Evolutionary conservation across 1,140 invertebrate species (phyloP).

Genomic region (Atta texana): DNA sequence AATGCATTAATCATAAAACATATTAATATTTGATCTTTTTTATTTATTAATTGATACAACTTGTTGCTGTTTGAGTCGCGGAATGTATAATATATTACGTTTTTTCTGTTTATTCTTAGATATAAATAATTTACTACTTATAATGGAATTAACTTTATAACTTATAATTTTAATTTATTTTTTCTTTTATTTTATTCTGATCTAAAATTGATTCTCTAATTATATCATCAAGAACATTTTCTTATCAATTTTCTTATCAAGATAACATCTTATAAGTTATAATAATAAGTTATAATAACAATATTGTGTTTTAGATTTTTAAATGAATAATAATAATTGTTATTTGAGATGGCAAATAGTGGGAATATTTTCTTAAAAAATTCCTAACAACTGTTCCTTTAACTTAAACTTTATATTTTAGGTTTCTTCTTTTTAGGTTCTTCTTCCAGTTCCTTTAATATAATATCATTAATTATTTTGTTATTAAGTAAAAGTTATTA

Average conservation of each 20-base stretch:
- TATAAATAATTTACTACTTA: slow-evolving; percentile 7
- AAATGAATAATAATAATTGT: slow-evolving; percentile 30
- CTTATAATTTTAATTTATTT: too few species aligned
- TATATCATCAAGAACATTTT: slow-evolving; percentile 32
- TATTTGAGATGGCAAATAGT: slow-evolving; percentile 6
- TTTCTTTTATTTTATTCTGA: slow-evolving; percentile 6
- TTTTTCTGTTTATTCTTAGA: slow-evolving; percentile 12
- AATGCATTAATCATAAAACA: slow-evolving; percentile 66
- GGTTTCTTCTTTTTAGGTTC: neutral
- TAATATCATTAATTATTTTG: slow-evolving; percentile 7
- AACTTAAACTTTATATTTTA: slow-evolving; percentile 1
- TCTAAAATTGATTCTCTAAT: slow-evolving; percentile 2
- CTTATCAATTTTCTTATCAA: neutral
- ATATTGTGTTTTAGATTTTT: slow-evolving; percentile 3
- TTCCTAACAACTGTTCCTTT: slow-evolving; percentile 42
- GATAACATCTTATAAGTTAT: neutral
- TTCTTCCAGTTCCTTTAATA: neutral
- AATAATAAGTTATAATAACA: neutral
- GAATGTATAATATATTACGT: neutral
- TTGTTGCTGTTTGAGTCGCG: neutral
- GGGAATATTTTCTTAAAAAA: neutral
- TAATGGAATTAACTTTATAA: neutral
- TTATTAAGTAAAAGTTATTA: slow-evolving; percentile 9
- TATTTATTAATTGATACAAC: slow-evolving; percentile 33
- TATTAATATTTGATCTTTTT: slow-evolving; percentile 23